phyloP scores from a whole-genome alignment of 2,113 vertebrate genomes.

The Procavia capensis region DNA sequence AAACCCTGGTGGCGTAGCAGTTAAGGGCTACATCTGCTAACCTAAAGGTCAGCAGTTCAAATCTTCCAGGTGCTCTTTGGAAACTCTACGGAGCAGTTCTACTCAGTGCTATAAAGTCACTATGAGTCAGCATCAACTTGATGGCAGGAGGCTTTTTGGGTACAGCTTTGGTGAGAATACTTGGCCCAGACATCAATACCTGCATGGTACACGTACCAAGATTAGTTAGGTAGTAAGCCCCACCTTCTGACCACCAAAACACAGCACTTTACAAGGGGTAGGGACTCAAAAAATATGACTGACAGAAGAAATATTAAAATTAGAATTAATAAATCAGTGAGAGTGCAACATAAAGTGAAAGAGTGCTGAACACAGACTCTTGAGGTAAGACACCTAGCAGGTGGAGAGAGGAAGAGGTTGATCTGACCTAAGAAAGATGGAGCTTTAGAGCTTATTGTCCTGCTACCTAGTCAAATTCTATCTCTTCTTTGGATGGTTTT shows the following conservation, averaged over 20 bases:
- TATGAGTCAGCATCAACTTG: no score
- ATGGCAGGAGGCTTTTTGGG: no score
- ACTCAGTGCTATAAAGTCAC: no score
- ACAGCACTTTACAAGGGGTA: background rate
- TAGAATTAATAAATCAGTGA: background rate
- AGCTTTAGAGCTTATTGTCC: background rate
- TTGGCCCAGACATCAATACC: background rate
- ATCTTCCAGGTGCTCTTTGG: no score
- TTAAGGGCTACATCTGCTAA: no score
- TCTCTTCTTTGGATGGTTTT: constrained; percentile 22
- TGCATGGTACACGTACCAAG: background rate
- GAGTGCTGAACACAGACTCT: background rate
- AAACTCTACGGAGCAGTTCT: no score
- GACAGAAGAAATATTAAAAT: background rate
- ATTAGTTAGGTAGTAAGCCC: background rate
- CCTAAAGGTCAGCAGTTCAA: no score
- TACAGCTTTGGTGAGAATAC: background rate
- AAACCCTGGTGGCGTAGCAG: no score
- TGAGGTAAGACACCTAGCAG: background rate
- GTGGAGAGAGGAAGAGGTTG: background rate
- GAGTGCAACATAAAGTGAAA: background rate
- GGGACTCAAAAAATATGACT: background rate
- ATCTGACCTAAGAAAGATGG: background rate
- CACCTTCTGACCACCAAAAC: background rate
- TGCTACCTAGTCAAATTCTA: background rate